These are phyloP conservation scores for Drosophila neotestacea DNA, from an alignment of 2,888 invertebrate genomes.

Conservation along the genomic window DNA sequence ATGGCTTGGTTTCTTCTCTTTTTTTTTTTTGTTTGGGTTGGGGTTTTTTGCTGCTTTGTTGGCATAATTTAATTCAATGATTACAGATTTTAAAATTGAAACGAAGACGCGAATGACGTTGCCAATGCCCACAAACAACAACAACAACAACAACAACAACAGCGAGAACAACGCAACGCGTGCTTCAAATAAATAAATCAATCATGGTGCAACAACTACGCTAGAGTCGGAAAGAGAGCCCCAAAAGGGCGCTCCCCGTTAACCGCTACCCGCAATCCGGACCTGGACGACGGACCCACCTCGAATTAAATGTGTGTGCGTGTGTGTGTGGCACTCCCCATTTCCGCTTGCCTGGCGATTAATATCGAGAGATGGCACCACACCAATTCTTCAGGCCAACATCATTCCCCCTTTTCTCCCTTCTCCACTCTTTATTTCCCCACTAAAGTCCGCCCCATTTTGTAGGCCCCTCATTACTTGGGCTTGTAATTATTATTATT, in stretches of 20 bases:
- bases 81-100: slow-evolving; percentile 77
- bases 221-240: not conserved
- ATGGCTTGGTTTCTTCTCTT: slow-evolving; percentile 28
- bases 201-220: slow-evolving; percentile 59
- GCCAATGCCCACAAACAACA: slow-evolving; percentile 49
- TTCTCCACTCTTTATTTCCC: not conserved
- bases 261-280: slow-evolving; percentile 12
- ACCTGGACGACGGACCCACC: slow-evolving; percentile 34
- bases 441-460: not conserved
- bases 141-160: slow-evolving; percentile 25
- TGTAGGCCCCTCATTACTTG: slow-evolving; percentile 31
- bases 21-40: slow-evolving; percentile 26
- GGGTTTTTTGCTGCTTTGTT: slow-evolving; percentile 35
- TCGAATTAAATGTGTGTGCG: slow-evolving; percentile 15
- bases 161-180: slow-evolving; percentile 48
- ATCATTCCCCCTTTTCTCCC: not conserved
- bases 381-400: slow-evolving; percentile 11
- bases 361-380: slow-evolving; percentile 64
- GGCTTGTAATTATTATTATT: slow-evolving; percentile 65
- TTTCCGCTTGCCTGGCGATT: slow-evolving; percentile 76
- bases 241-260: slow-evolving; percentile 16
- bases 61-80: slow-evolving; percentile 82
- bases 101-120: slow-evolving; percentile 61
- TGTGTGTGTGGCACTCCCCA: slow-evolving; percentile 69
- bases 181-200: slow-evolving; percentile 80